Evolutionary conservation across 2,888 invertebrate species (phyloP), one percentile per base, ranked within the genome.

Genomic region (Antheraea yamamai): DNA sequence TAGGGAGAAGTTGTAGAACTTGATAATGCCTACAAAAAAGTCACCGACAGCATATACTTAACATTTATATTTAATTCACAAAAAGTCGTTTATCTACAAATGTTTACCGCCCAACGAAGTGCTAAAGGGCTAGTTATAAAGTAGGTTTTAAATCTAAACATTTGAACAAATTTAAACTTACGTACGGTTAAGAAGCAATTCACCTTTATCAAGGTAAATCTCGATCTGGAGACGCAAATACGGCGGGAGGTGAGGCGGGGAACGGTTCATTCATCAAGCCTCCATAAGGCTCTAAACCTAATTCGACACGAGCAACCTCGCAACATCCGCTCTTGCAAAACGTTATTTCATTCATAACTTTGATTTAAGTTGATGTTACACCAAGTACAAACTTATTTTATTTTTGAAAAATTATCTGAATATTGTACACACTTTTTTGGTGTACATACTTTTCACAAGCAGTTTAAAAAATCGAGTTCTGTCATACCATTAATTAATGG

Each of bases 301-400:
- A 94, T 93, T 95, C 94, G 92, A 93, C 89, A 86, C 91, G 88
- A 91, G 88, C 91, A 92, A 87, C 94, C 93, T 94, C 94, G 95
- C 94, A 93, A 95, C 94, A 94, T 95, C 95, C 95, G 95, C 93
- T 95, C 92, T 95, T 95, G 95, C 95, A 92, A 95, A 95, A 95
- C 92, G 87, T 91, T 93, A 92, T 91, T 94, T 94, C 95, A 95
- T 95, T 95, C 95, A 94, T 94, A 94, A 94, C 89, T 93, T 92
- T 88, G 82, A 82, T 79, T 78, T 81, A 84, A 78, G 92, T 83
- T 81, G 84, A 77, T 86, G 83, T 79, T 82, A 93, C 91, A 94
- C 86, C 82, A 85, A 80, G 87, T n/a, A 26, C 71, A 61, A 70
- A 35, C 16, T 73, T 58, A 35, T 72, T 52, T 72, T 20, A 12